These are phyloP conservation scores for Tyto alba DNA, from an alignment of 2,113 vertebrate genomes.

Conservation along the genomic window DNA sequence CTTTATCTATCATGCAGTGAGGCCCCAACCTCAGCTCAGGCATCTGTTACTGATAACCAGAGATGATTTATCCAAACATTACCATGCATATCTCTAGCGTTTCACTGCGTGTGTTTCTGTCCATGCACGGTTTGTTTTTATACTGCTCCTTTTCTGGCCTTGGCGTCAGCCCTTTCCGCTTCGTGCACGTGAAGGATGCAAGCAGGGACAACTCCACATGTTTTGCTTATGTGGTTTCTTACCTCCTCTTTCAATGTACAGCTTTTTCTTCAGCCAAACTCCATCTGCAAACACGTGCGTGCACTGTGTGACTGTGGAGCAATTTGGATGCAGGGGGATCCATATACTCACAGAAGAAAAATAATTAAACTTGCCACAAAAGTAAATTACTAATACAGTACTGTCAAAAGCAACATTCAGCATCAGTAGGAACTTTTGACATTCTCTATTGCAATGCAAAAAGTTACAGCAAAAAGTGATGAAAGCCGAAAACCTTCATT, in stretches of 20 bases:
- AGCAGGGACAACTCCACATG: background rate
- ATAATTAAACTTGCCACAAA: background rate
- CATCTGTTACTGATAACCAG: slow-evolving; percentile 22
- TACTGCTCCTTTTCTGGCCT: background rate
- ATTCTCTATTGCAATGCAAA: background rate
- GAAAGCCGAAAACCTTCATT: background rate
- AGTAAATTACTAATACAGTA: background rate
- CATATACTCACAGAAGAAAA: background rate
- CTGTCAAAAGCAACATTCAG: background rate
- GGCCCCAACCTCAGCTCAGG: slow-evolving; percentile 1
- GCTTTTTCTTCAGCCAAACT: background rate
- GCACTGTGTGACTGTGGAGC: background rate
- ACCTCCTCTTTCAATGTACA: background rate
- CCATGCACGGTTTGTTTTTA: background rate
- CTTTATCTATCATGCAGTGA: background rate
- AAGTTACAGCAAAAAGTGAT: background rate
- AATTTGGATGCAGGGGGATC: background rate
- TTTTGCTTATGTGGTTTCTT: background rate
- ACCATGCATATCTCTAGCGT: background rate
- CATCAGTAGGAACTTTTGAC: background rate
- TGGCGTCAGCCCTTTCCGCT: background rate
- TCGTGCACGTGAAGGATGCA: accelerated
- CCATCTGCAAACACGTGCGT: background rate
- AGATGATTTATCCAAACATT: background rate
- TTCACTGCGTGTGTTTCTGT: background rate